phyloP scores from a whole-genome alignment of 1,140 invertebrate genomes.

The Trichogramma pretiosum region DNA sequence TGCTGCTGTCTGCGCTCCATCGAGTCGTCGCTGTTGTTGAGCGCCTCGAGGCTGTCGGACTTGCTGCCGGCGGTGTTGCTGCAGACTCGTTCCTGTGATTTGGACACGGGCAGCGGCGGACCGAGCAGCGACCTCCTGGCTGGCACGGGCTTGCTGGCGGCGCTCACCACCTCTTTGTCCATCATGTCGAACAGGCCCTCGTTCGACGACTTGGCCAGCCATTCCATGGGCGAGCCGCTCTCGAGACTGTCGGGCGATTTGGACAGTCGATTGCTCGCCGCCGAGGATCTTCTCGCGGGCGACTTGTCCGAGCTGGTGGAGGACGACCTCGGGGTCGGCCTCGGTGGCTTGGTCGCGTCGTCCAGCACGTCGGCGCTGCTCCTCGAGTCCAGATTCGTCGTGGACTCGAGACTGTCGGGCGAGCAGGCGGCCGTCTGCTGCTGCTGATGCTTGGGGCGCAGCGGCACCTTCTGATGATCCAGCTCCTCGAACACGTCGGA shows the following conservation, averaged over 20 bases:
- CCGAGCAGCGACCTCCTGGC: conserved; percentile 21
- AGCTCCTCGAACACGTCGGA: conserved; percentile 39
- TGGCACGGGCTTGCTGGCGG: conserved; percentile 20
- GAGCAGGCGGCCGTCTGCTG: conserved; percentile 34
- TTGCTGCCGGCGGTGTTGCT: conserved; percentile 29
- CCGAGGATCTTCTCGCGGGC: conserved; percentile 27
- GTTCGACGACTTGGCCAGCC: conserved; percentile 36
- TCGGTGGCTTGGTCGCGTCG: neutral
- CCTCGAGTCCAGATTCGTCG: conserved; percentile 21
- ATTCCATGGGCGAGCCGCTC: conserved; percentile 17
- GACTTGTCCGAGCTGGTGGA: conserved; percentile 19
- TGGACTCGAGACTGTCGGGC: conserved; percentile 35
- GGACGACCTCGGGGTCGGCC: conserved; percentile 3
- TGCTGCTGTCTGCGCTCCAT: conserved; percentile 28
- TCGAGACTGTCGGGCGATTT: conserved; percentile 39
- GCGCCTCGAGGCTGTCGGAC: conserved; percentile 35
- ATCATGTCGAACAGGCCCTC: conserved; percentile 33
- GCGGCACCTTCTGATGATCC: conserved; percentile 27
- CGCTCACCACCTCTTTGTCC: conserved; percentile 22
- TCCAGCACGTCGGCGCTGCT: neutral
- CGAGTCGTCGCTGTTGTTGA: conserved; percentile 33
- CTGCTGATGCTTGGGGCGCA: conserved; percentile 21
- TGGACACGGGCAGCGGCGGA: conserved; percentile 27
- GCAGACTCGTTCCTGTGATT: conserved; percentile 31
- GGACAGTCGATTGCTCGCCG: conserved; percentile 27